Conservation (phyloP, 2,797 vertebrate species). For the Cephalopachus bancanus region DNA sequence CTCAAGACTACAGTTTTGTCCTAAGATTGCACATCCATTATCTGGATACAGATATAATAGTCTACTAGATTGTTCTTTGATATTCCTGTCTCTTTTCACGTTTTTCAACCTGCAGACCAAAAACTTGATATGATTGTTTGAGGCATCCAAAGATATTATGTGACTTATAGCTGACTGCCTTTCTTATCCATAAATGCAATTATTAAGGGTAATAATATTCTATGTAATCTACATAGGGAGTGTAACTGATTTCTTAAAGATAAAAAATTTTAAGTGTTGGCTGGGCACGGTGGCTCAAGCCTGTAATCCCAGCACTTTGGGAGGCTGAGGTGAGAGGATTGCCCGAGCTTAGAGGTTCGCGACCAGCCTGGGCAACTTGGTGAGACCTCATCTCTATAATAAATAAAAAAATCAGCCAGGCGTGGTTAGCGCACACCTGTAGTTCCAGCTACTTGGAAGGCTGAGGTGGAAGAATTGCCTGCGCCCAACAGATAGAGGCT, state of each 20-base stretch:
- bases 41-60: slow-evolving; percentile 18
- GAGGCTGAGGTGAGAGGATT: too few relatives aligned
- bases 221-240: slow-evolving; percentile 46
- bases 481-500: too few relatives aligned
- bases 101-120: slow-evolving; percentile 48
- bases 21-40: not conserved
- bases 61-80: slow-evolving; percentile 34
- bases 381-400: too few relatives aligned
- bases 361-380: too few relatives aligned
- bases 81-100: slow-evolving; percentile 11
- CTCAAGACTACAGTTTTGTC: slow-evolving; percentile 12
- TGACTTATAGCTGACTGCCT: slow-evolving; percentile 34
- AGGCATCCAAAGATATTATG: slow-evolving; percentile 50
- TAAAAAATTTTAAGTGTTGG: not conserved
- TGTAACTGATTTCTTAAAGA: slow-evolving; percentile 45
- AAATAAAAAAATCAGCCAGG: too few relatives aligned
- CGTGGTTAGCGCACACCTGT: too few relatives aligned
- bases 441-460: too few relatives aligned
- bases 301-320: too few relatives aligned
- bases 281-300: too few relatives aligned
- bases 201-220: slow-evolving; percentile 60
- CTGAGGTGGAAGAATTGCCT: too few relatives aligned
- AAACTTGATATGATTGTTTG: slow-evolving; percentile 1
- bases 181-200: slow-evolving; percentile 5
- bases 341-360: too few relatives aligned